Conservation (phyloP, 2,113 vertebrate species). For the Hemibagrus wyckioides region DNA sequence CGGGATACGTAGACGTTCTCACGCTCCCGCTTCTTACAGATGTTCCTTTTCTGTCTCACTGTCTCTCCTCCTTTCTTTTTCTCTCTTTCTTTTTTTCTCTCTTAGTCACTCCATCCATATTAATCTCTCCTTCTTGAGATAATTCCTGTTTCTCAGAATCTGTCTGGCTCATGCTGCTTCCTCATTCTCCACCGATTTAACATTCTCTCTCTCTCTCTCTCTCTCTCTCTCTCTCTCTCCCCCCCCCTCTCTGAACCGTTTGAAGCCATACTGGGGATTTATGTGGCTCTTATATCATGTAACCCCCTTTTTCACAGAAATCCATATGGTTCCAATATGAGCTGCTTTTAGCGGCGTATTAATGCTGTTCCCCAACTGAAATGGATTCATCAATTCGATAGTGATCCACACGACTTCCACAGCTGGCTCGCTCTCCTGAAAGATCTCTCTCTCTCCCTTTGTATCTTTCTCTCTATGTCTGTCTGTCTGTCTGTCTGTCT, state of each 20-base stretch:
- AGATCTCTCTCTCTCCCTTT: background rate
- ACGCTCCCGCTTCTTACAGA: background rate
- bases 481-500: background rate
- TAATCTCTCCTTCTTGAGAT: constrained; percentile 52
- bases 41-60: background rate
- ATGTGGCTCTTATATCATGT: constrained; percentile 62
- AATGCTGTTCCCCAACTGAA: constrained; percentile 26
- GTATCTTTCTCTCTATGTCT: too few species aligned
- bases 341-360: background rate
- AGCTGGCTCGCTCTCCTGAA: background rate
- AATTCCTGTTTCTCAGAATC: constrained; percentile 60
- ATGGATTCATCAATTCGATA: constrained; percentile 33
- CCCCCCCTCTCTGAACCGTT: constrained; percentile 52
- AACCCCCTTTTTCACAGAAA: constrained; percentile 43
- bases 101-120: constrained; percentile 47
- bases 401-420: background rate
- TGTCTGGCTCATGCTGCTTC: constrained; percentile 48
- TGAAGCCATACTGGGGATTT: constrained; percentile 59
- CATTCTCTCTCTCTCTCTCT: constrained; percentile 41
- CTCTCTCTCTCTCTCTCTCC: constrained; percentile 40
- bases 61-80: constrained; percentile 26
- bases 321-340: constrained; percentile 46
- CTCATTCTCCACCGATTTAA: constrained; percentile 55
- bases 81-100: constrained; percentile 54
- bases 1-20: background rate